Conservation (phyloP, 2,797 vertebrate species). For the Paguma larvata region DNA sequence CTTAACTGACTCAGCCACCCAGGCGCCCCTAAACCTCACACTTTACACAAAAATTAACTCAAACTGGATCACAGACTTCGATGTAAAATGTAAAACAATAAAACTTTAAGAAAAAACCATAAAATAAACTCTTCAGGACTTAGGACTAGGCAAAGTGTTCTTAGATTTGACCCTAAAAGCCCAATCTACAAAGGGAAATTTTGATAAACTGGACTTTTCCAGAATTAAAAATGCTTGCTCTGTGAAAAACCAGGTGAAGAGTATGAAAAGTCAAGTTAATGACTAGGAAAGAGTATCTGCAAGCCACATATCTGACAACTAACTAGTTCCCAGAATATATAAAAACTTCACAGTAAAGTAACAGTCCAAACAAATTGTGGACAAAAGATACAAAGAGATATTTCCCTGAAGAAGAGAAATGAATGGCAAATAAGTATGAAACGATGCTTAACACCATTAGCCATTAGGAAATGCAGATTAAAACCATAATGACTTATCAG, state of each 20-base stretch:
- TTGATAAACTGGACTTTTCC: not conserved
- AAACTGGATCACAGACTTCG: not conserved
- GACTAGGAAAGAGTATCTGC: not conserved
- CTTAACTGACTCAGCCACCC: too few species aligned
- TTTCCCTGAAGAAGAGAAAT: not conserved
- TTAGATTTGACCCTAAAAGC: not conserved
- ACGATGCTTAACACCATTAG: rapidly evolving
- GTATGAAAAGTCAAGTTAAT: not conserved
- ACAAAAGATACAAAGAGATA: rapidly evolving
- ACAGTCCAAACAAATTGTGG: rapidly evolving
- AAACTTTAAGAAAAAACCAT: not conserved
- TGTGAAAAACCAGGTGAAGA: not conserved
- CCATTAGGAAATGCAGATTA: not conserved
- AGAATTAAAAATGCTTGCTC: not conserved
- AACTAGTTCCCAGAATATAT: not conserved
- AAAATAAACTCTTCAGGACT: not conserved
- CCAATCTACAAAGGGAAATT: not conserved
- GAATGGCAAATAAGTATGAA: rapidly evolving
- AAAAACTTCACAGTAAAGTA: not conserved
- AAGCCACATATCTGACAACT: not conserved
- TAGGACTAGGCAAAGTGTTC: not conserved
- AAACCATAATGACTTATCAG: rapidly evolving
- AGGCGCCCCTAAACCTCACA: not conserved
- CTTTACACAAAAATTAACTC: not conserved
- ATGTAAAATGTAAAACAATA: not conserved